phyloP scores from a whole-genome alignment of 2,888 invertebrate genomes.

The Ceratothoa steindachneri region DNA sequence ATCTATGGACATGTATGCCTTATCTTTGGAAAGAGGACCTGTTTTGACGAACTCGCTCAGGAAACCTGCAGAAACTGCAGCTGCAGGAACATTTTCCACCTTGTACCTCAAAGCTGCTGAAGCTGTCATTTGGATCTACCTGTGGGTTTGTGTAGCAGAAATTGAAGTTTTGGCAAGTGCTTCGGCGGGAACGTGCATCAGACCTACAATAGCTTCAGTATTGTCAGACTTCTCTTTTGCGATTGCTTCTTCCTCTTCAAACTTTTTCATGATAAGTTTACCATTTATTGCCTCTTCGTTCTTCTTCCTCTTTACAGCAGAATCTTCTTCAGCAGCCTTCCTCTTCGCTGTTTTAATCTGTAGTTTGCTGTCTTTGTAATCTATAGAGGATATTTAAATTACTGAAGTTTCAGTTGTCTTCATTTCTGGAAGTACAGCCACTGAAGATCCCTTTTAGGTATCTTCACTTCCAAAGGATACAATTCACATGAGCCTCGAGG shows the following conservation, averaged over 20 bases:
- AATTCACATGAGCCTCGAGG: not conserved
- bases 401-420: not conserved
- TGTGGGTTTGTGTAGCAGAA: not conserved
- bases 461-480: not conserved
- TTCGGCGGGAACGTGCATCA: not conserved
- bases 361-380: not conserved
- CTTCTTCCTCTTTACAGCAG: not conserved
- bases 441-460: not conserved
- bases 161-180: not conserved
- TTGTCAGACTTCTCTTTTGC: not conserved
- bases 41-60: not conserved
- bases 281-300: not conserved
- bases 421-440: not conserved
- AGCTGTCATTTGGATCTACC: not conserved
- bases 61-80: not conserved
- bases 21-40: not conserved
- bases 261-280: not conserved
- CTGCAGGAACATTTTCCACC: not conserved
- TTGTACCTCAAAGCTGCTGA: not conserved
- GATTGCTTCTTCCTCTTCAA: not conserved
- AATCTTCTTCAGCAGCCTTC: not conserved
- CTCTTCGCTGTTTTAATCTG: not conserved
- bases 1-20: not conserved
- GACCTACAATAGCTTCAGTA: not conserved
- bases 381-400: not conserved